Evolutionary conservation across 2,113 vertebrate genomes (phyloP).

Genomic region (Melanerpes formicivorus): DNA sequence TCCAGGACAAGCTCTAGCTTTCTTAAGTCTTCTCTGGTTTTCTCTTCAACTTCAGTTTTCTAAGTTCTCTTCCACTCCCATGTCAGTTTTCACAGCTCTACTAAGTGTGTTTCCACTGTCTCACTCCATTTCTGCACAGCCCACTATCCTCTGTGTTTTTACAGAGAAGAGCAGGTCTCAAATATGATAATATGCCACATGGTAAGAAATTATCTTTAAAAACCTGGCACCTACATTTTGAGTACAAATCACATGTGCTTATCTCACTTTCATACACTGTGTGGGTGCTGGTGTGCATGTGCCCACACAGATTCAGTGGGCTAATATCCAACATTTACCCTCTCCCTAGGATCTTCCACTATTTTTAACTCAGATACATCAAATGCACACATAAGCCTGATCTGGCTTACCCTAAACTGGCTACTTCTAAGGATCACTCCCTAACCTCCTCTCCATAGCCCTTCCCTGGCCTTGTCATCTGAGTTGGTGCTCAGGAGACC

Average conservation of each 20-base stretch:
- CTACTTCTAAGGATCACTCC: background rate
- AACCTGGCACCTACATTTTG: conserved; percentile 58
- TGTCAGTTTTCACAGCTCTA: conserved; percentile 53
- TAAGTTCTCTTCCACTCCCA: conserved; percentile 17
- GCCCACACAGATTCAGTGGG: conserved; percentile 27
- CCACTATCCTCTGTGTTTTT: conserved; percentile 66
- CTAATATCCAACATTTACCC: conserved; percentile 54
- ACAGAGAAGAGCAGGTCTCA: conserved; percentile 54
- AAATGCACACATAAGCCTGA: conserved; percentile 17
- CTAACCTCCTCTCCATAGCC: background rate
- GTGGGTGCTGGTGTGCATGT: conserved; percentile 34
- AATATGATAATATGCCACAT: conserved; percentile 71
- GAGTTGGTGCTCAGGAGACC: background rate
- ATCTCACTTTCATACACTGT: conserved; percentile 55
- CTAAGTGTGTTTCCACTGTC: conserved; percentile 55
- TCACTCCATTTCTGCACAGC: conserved; percentile 69
- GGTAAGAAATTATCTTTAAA: conserved; percentile 65
- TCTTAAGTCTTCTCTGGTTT: background rate
- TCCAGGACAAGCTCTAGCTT: background rate
- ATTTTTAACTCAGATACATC: conserved; percentile 44
- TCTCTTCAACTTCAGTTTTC: conserved; percentile 13
- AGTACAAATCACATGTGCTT: conserved; percentile 52
- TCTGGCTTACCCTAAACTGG: background rate
- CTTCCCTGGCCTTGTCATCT: background rate
- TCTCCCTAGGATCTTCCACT: conserved; percentile 4